Evolutionary conservation across 2,888 invertebrate species (phyloP).

Genomic region (Peribatodes rhomboidaria): DNA sequence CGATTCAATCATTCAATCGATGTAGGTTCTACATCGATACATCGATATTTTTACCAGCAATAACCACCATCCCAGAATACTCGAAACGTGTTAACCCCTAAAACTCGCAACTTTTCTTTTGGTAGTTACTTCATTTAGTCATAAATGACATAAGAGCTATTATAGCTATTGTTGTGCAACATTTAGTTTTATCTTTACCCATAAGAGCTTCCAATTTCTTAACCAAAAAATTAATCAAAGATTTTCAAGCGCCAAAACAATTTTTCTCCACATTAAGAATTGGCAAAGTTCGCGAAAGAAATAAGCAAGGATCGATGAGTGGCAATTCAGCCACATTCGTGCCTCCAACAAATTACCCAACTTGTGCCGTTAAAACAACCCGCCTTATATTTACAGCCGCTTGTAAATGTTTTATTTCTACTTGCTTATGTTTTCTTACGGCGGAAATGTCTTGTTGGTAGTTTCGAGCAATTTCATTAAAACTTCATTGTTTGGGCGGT

Average conservation of each 20-base stretch:
- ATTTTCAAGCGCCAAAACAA: slow-evolving; percentile 12
- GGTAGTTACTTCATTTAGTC: no score
- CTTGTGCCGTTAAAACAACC: slow-evolving; percentile 48
- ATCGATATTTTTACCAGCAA: no score
- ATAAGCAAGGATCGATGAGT: slow-evolving; percentile 43
- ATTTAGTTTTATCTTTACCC: no score
- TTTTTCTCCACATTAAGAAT: slow-evolving; percentile 31
- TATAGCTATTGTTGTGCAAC: no score
- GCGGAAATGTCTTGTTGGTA: slow-evolving; percentile 18
- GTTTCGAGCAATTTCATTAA: slow-evolving; percentile 29
- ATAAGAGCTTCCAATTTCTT: neutral
- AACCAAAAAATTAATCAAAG: neutral
- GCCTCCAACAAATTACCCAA: slow-evolving; percentile 49
- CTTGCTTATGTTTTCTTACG: slow-evolving; percentile 33
- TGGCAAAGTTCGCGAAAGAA: slow-evolving; percentile 39
- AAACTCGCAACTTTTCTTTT: no score
- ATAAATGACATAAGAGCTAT: no score
- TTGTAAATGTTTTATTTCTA: slow-evolving; percentile 49
- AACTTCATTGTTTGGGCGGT: slow-evolving; percentile 25
- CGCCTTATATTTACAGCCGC: slow-evolving; percentile 47
- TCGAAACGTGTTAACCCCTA: no score
- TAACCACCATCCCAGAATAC: no score
- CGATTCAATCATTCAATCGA: no score
- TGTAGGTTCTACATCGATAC: no score
- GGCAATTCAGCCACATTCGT: slow-evolving; percentile 47